Base-by-base conservation (phyloP, 2,888 invertebrate species). In the Leucoma salicis region DNA sequence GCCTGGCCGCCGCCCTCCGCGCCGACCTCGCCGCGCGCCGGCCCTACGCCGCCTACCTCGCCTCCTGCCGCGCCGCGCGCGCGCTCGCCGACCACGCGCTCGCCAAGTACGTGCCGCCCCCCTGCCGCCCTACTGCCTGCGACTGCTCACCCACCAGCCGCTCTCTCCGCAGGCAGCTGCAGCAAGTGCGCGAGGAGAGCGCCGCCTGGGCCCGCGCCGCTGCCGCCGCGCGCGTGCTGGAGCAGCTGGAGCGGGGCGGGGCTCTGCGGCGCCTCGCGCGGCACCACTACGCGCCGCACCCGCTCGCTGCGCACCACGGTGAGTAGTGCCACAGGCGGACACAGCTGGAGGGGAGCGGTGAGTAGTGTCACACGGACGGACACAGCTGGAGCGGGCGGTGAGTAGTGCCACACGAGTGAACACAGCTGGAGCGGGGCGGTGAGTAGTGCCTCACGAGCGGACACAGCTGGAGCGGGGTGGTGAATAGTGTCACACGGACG, bases 171-270 rank as follows among this genome's bases (percentile, higher is more conserved):
- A 82, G 82, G 1, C 78, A 82, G 38, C 75, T 81, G 14, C 64
- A 49, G 14, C 42, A 49, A 2, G 79, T 80, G 5, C 70, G 72
- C 1, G 47, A 63, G 15, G 88, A 87, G 53, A 74, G 82, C 16
- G 91, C 92, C 14, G 92, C 94, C 34, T 95, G 96, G 77, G 94
- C 95, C 3, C 91, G 94, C 31, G 91, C 96, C 46, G 97, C 97
- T 70, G 91, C 97, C 34, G 95, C 96, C 48, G 94, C 94, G 42
- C 91, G 95, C 40, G 96, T 95, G 67, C 78, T 91, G 32, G 91
- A 93, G 33, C 91, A 97, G 59, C 88, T 93, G 46, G 91, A 92
- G 62, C 97, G 98, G 66, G 94, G 94, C 42, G 88, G 92, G 16
- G 95, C 97, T 65, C 97, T 99, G 79, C 92, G 94, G 44, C 91